Conservation (phyloP, 2,888 invertebrate genomes). For the Drosophila engyochracea region DNA sequence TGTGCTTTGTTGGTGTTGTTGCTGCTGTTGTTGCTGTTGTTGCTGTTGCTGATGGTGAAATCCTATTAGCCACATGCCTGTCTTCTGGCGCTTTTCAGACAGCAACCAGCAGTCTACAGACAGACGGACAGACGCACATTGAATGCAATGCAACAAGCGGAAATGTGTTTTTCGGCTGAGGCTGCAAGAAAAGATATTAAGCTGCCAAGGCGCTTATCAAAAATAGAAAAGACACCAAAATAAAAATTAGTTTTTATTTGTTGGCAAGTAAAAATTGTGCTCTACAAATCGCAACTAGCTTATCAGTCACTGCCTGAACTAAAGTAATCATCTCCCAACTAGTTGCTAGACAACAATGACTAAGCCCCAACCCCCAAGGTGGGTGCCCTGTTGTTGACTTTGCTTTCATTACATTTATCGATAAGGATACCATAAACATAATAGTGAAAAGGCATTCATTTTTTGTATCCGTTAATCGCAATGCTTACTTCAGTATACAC, state of each 20-base stretch:
- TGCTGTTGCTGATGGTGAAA: conserved; percentile 50
- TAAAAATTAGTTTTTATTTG: conserved; percentile 21
- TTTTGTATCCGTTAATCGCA: too few species aligned
- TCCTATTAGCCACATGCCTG: conserved; percentile 76
- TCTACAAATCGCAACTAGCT: conserved; percentile 32
- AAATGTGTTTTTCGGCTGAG: conserved; percentile 64
- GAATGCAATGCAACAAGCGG: conserved; percentile 63
- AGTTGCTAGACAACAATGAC: conserved; percentile 5
- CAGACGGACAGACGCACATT: conserved; percentile 29
- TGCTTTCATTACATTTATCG: background rate
- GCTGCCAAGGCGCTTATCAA: conserved; percentile 70
- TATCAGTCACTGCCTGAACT: conserved; percentile 46
- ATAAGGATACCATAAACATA: background rate
- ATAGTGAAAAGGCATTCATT: background rate
- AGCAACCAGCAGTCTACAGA: conserved; percentile 29
- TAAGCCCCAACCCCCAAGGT: background rate
- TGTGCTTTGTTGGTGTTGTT: conserved; percentile 23
- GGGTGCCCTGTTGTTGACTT: conserved; percentile 28
- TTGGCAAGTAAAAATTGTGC: conserved; percentile 8
- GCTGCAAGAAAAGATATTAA: conserved; percentile 56
- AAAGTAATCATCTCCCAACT: conserved; percentile 7
- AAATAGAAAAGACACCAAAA: conserved; percentile 5
- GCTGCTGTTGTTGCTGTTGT: conserved; percentile 18
- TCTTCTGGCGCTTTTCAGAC: conserved; percentile 60
- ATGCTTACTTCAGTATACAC: background rate